Percentiles rank a stretch among this genome's conserved stretches.
Evolutionary conservation across 2,113 vertebrate genomes (phyloP).

Genomic region (Melanocharis versteri): DNA sequence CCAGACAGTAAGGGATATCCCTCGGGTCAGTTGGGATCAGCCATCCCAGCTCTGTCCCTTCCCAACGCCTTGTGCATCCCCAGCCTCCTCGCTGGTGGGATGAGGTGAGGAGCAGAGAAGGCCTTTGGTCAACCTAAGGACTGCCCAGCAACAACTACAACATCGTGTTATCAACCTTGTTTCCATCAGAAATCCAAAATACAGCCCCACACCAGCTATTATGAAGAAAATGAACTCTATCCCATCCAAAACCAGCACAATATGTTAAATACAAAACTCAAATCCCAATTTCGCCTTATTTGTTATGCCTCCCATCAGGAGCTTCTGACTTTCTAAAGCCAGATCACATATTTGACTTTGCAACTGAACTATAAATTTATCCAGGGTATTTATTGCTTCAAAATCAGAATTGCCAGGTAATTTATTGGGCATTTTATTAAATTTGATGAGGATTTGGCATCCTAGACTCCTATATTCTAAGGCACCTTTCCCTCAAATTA

Average conservation of each 20-base stretch:
- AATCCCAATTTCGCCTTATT: background rate
- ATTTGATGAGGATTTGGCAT: background rate
- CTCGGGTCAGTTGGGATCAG: background rate
- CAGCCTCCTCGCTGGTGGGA: accelerated
- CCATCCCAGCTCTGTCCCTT: background rate
- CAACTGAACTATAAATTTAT: background rate
- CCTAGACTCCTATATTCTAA: background rate
- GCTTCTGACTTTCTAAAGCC: background rate
- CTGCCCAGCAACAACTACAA: background rate
- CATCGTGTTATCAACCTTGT: too few relatives aligned
- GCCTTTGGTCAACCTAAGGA: background rate
- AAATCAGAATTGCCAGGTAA: background rate
- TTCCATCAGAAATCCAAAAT: background rate
- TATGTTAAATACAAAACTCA: background rate
- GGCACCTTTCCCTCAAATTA: background rate
- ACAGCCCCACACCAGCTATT: background rate
- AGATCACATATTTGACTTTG: background rate
- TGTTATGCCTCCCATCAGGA: background rate
- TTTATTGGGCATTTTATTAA: background rate
- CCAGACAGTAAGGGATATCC: background rate
- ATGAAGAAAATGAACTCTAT: background rate
- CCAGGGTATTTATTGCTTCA: background rate
- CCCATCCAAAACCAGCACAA: background rate
- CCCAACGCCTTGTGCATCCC: accelerated
- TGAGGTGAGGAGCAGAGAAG: background rate